Conservation (phyloP, 2,797 vertebrate species). For the Mus spretus region DNA sequence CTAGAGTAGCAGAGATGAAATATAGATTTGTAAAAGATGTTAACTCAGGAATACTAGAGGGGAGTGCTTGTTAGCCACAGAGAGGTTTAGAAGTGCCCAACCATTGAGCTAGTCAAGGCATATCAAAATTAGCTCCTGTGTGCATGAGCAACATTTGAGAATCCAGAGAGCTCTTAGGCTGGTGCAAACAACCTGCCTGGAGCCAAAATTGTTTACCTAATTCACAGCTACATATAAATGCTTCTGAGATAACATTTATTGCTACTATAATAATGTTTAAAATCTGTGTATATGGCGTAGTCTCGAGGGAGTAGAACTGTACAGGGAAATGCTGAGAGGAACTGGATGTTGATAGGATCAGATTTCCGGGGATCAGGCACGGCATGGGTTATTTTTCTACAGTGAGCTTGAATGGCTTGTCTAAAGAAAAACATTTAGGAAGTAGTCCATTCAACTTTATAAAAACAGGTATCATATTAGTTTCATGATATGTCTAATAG, state of each 20-base stretch:
- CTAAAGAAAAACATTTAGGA: conserved; percentile 39
- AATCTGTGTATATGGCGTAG: not conserved
- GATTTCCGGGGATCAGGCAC: not conserved
- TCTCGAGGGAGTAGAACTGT: conserved; percentile 35
- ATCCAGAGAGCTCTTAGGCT: not conserved
- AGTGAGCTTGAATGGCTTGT: not conserved
- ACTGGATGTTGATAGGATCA: conserved; percentile 19
- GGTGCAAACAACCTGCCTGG: not conserved
- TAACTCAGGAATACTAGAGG: not conserved
- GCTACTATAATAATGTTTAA: conserved; percentile 44
- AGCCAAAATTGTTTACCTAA: not conserved
- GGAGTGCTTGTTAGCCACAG: not conserved
- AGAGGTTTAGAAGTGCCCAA: not conserved
- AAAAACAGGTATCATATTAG: conserved; percentile 17
- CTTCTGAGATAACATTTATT: conserved; percentile 10
- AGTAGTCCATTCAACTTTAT: conserved; percentile 13
- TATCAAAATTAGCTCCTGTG: not conserved
- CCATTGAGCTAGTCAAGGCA: not conserved
- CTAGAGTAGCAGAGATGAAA: not conserved
- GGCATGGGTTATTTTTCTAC: conserved; percentile 11
- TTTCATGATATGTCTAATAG: not conserved
- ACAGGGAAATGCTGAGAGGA: conserved; percentile 7
- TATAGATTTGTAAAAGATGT: not conserved
- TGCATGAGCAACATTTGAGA: not conserved
- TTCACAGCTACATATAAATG: not conserved